A percentile compares a stretch with the other conserved stretches of the same genome.
These are phyloP conservation scores for Psettodes erumei DNA, from an alignment of 2,113 vertebrate genomes.

Conservation along the genomic window DNA sequence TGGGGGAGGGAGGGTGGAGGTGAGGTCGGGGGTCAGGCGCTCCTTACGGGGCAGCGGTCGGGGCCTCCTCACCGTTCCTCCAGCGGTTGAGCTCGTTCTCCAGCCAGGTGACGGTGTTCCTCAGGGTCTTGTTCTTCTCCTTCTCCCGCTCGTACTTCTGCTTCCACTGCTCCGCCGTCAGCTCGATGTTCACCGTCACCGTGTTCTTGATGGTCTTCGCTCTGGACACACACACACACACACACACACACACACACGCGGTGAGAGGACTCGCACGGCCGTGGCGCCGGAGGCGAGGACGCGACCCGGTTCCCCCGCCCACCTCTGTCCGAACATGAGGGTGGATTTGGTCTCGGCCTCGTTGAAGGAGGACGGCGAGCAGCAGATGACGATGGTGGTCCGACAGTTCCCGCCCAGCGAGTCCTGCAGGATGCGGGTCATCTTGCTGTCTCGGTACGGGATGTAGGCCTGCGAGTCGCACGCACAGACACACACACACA, in stretches of 20 bases:
- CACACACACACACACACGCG: too few species aligned
- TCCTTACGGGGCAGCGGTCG: too few species aligned
- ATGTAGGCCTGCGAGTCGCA: slow-evolving; percentile 86
- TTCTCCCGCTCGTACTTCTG: slow-evolving; percentile 98
- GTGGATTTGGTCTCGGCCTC: slow-evolving; percentile 96
- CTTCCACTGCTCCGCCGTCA: slow-evolving; percentile 98
- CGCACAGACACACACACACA: background rate
- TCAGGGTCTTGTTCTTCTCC: slow-evolving; percentile 92
- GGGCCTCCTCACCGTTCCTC: slow-evolving; percentile 89
- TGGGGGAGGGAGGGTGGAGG: background rate
- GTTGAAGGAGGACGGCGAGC: slow-evolving; percentile 95
- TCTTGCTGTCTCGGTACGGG: slow-evolving; percentile 98
- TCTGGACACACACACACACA: slow-evolving; percentile 83
- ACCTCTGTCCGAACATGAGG: slow-evolving; percentile 96
- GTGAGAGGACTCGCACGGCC: too few species aligned
- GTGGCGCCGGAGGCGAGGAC: too few species aligned
- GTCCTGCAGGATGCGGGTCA: slow-evolving; percentile 98
- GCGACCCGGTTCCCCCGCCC: too few species aligned
- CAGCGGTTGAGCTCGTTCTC: slow-evolving; percentile 98
- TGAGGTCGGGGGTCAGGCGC: too few species aligned
- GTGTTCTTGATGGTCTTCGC: slow-evolving; percentile 99
- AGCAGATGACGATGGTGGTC: slow-evolving; percentile 98
- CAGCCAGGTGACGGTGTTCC: slow-evolving; percentile 94
- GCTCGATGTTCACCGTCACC: slow-evolving; percentile 94
- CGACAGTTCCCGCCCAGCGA: slow-evolving; percentile 96